phyloP scores from a whole-genome alignment of 1,140 invertebrate species.

The Hetaerina americana region DNA sequence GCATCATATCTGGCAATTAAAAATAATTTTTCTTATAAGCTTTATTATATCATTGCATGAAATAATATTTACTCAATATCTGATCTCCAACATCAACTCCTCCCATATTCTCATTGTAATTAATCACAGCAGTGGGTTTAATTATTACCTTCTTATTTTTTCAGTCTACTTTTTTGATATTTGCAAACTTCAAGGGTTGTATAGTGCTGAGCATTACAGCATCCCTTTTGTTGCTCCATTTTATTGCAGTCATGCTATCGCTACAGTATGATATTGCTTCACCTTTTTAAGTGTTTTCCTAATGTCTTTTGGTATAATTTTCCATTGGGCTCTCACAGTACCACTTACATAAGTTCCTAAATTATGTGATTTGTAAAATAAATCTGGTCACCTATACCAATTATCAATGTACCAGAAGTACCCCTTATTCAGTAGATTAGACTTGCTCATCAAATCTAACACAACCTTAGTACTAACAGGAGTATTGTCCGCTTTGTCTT shows the following conservation, averaged over 20 bases:
- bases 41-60: conserved; percentile 14
- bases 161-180: conserved; percentile 13
- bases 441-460: too few species aligned
- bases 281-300: too few species aligned
- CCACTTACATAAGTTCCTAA: neutral
- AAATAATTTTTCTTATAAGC: conserved; percentile 15
- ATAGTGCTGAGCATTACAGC: neutral
- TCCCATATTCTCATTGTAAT: conserved; percentile 27
- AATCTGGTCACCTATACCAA: neutral
- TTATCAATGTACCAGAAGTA: neutral
- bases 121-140: conserved; percentile 25
- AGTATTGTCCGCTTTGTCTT: conserved; percentile 9
- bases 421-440: neutral
- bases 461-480: neutral
- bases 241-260: too few species aligned
- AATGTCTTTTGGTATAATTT: neutral
- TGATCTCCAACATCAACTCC: conserved; percentile 21
- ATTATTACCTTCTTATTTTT: conserved; percentile 14
- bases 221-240: too few species aligned
- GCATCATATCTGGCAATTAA: conserved; percentile 16
- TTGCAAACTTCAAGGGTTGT: conserved; percentile 3
- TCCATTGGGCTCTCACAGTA: neutral
- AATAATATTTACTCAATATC: conserved; percentile 15
- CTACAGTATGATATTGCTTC: too few species aligned
- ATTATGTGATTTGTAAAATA: neutral